Base-by-base conservation (phyloP, 2,888 invertebrate genomes). In the Pardosa pseudoannulata region DNA sequence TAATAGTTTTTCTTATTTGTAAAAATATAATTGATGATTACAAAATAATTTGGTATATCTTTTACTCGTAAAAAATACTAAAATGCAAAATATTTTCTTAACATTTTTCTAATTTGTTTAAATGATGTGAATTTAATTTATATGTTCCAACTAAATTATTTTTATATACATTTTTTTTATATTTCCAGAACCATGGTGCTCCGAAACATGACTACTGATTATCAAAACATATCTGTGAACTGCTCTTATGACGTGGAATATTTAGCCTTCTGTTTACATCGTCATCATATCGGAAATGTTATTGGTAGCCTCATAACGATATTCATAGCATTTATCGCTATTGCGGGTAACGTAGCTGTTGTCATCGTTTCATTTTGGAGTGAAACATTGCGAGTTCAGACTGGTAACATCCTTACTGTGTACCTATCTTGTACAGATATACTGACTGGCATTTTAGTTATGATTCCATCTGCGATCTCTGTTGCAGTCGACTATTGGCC, bases 401-500 rank as follows among this genome's bases (percentile, higher is more conserved):
- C 29, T 7, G 71, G 71, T 0, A 87, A 87, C 29, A n/a, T 67
- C 1, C 68, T 81, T 1, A 67, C 78, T 5, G 76, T 81, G 9
- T 75, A 81, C 29, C 62, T 87, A 0, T 64, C 87, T 3, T 23
- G 41, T 9, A 80, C 46, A 19, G 87, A 81, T 32, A 56, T 78
- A 16, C 23, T 87, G 1, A 87, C 87, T 3, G 78, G 46, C 0
- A 16, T 81, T 5, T 39, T 81, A 0, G 68, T 87, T 13, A 87
- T 81, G 76, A 0, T 87, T 1, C 87, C 87, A 0, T 71, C 73
- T 9, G 76, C 78, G 3, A 29, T 81, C 5, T 68, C 76, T 0
- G 72, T 87, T 0, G 76, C 78, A 9, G 3, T 19, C 13, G 87
- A 87, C 19, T 31, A 73, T 41, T 87, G 87, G 87, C 72, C 78